Evolutionary conservation across 2,797 vertebrate genomes (phyloP).

Genomic region (Garrulus glandarius): DNA sequence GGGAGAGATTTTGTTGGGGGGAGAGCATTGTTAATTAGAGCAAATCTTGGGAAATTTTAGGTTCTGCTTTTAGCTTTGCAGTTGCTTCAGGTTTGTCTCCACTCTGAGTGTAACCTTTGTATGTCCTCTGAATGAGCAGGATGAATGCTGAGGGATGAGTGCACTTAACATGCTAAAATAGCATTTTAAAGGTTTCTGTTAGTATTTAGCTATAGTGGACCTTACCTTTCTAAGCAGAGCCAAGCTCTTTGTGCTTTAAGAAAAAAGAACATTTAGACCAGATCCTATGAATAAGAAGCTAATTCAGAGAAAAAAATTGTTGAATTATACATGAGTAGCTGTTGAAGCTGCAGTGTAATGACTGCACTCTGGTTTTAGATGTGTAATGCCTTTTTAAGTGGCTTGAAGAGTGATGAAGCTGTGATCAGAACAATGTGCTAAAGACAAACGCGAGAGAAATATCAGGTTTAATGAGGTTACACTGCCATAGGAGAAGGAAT

Average conservation of each 20-base stretch:
- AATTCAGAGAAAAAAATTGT: slow-evolving; percentile 13
- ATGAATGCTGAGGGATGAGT: not conserved
- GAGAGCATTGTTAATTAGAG: not conserved
- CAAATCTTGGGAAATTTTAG: not conserved
- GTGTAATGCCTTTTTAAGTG: slow-evolving; percentile 44
- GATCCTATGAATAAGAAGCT: slow-evolving; percentile 30
- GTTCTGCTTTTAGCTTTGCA: not conserved
- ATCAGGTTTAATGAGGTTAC: slow-evolving; percentile 24
- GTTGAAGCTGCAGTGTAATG: slow-evolving; percentile 26
- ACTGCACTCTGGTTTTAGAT: slow-evolving; percentile 11
- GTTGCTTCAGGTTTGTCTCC: not conserved
- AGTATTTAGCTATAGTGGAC: not conserved
- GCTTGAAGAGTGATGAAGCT: slow-evolving; percentile 2
- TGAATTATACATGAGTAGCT: slow-evolving; percentile 54
- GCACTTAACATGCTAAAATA: not conserved
- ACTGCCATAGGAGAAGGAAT: not conserved
- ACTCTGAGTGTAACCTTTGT: not conserved
- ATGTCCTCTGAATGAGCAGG: not conserved
- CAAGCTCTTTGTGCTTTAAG: not conserved
- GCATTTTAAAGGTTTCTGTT: not conserved
- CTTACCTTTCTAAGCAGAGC: not conserved
- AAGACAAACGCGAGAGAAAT: not conserved
- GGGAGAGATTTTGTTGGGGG: not conserved
- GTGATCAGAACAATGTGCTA: slow-evolving; percentile 27
- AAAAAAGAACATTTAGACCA: not conserved